A percentile compares a stretch with the other conserved stretches of the same genome.
Evolutionary conservation across 2,888 invertebrate genomes (phyloP).

Genomic region (Petrolisthes manimaculis): DNA sequence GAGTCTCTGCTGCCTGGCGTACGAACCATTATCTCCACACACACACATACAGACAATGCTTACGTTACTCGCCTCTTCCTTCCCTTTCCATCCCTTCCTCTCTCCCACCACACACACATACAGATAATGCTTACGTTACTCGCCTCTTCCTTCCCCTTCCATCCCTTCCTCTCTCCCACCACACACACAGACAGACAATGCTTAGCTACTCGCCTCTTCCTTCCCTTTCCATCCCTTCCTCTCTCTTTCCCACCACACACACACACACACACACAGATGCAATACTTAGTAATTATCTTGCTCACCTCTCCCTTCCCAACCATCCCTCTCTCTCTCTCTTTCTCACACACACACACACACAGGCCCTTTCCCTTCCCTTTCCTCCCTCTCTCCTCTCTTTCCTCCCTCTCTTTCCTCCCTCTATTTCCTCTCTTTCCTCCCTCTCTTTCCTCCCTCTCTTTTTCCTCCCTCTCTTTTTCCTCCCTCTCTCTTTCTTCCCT

Average conservation of each 20-base stretch:
- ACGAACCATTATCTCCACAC: neutral
- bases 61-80: neutral
- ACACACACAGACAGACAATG: neutral
- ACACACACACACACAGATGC: neutral
- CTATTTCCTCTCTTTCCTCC: neutral
- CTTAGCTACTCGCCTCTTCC: neutral
- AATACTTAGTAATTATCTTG: neutral
- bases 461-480: neutral
- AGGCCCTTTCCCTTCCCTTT: neutral
- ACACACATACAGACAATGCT: neutral
- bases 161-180: neutral
- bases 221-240: neutral
- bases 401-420: neutral
- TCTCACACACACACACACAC: neutral
- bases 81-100: neutral
- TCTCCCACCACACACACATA: neutral
- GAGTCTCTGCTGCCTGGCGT: neutral
- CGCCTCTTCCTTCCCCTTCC: neutral
- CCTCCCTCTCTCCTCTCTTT: neutral
- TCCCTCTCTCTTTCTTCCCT: neutral
- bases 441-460: neutral
- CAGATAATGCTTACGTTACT: neutral
- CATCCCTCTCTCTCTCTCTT: neutral
- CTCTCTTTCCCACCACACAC: neutral
- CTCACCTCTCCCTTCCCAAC: neutral